A percentile compares a stretch with the other conserved stretches of the same genome.
phyloP scores from a whole-genome alignment of 1,140 invertebrate genomes.

The Amphibalanus amphitrite region DNA sequence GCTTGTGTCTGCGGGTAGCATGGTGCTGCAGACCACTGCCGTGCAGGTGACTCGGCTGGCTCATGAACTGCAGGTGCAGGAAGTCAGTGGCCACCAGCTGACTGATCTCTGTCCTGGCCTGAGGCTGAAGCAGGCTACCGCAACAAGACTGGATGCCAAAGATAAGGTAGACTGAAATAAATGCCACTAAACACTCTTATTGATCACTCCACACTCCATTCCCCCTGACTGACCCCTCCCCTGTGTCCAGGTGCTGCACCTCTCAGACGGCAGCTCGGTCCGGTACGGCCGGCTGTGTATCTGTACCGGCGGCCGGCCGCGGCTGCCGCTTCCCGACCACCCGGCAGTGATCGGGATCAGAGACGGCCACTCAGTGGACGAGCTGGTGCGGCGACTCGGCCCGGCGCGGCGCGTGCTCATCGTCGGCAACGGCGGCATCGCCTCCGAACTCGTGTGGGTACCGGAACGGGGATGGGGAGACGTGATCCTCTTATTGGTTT shows the following conservation, averaged over 20 bases:
- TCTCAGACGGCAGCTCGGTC: neutral
- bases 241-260: neutral
- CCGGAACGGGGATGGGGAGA: too few relatives aligned
- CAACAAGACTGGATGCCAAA: neutral
- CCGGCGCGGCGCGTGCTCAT: constrained; percentile 53
- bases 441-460: constrained; percentile 66
- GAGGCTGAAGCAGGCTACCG: neutral
- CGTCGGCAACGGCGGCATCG: constrained; percentile 94
- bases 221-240: neutral
- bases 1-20: neutral
- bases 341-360: constrained; percentile 33
- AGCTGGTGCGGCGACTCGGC: constrained; percentile 50
- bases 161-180: neutral
- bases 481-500: too few relatives aligned
- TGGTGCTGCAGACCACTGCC: neutral
- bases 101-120: neutral
- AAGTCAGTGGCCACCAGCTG: neutral
- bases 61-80: neutral
- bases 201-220: too few relatives aligned
- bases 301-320: neutral
- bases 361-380: constrained; percentile 83
- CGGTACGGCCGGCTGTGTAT: neutral
- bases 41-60: neutral
- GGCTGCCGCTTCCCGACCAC: neutral
- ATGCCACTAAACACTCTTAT: neutral